Base-by-base conservation (phyloP, 2,113 vertebrate genomes). In the Corythoichthys intestinalis region DNA sequence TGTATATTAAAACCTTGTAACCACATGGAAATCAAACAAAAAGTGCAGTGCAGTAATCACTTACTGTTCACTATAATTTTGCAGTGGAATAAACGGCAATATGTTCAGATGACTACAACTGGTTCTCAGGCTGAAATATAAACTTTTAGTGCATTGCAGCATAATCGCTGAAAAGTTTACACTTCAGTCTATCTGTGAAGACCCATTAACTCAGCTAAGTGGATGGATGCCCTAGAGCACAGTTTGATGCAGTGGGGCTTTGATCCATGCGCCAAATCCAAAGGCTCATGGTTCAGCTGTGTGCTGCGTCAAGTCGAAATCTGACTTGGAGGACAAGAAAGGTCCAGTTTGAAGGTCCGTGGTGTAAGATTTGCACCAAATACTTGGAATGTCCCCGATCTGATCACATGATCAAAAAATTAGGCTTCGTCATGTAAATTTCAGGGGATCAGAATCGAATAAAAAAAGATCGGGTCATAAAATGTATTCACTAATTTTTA, bases 151-250 rank as follows among this genome's bases (percentile, higher is more conserved):
- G 57, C 20, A 28, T 69, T 58, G 69, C 50, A 56, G 71, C 70
- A 65, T 67, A 35, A 70, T 74, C 77, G 57, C 76, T 82, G 66
- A 75, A 47, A 74, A 68, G 52, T 80, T 80, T 79, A 78, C 69
- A 72, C 57, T 81, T 58, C 75, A 77, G 83, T 80, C 75, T 69
- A 20, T 75, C 78, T 60, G 56, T 53, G 70, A 82, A 83, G 84
- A 81, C 78, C 83, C 71, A 84, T 85, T 86, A 87, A 79, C 76
- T 77, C 1, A n/a, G 62, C 74, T 75, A 63, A 77, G 52, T 56
- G 65, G 67, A 75, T 4, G 47, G 69, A 79, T 72, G 65, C 74
- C 74, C 70, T 39, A 59, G 56, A 80, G 74, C 62, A 38, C 57
- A 52, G 67, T 76, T 69, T 77, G 77, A 82, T 64, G 75, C 70